These are phyloP conservation scores for Enteromius trimaculatus DNA, from an alignment of 2,797 vertebrate species.

Conservation along the genomic window DNA sequence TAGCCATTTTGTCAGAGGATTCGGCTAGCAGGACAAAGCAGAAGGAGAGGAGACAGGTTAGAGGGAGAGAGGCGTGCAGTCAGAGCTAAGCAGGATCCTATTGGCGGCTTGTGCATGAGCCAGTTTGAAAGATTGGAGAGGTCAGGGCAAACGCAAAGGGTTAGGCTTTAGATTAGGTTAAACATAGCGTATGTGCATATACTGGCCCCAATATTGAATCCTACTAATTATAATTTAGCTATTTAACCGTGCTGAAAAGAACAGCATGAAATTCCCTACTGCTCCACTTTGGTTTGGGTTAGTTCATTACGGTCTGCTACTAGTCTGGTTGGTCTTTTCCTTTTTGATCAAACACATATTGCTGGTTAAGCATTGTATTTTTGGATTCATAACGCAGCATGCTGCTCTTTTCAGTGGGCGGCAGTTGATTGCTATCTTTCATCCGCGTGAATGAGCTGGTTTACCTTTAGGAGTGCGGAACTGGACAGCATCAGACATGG, in stretches of 20 bases:
- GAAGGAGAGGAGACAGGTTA: constrained; percentile 79
- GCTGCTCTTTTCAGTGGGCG: constrained; percentile 10
- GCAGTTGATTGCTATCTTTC: neutral
- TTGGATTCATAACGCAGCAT: neutral
- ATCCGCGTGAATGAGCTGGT: constrained; percentile 11
- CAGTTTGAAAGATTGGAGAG: constrained; percentile 42
- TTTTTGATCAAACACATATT: neutral
- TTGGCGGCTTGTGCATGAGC: neutral
- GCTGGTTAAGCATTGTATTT: neutral
- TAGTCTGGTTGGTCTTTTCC: neutral
- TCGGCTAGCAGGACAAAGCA: constrained; percentile 93
- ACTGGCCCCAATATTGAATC: neutral
- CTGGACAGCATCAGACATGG: constrained; percentile 95
- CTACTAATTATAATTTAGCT: neutral
- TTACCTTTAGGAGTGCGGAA: constrained; percentile 97
- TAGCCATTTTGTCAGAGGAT: constrained; percentile 99
- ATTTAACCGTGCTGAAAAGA: neutral
- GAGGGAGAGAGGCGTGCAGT: constrained; percentile 55
- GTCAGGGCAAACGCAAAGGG: constrained; percentile 46
- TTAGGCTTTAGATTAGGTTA: constrained; percentile 8
- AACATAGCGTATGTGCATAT: constrained; percentile 5
- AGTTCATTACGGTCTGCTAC: constrained; percentile 4
- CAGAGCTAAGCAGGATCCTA: constrained; percentile 43
- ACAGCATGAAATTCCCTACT: neutral
- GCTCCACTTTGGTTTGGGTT: neutral